Evolutionary conservation across 2,888 invertebrate species (phyloP).

Genomic region (Cheilosia vulpina): DNA sequence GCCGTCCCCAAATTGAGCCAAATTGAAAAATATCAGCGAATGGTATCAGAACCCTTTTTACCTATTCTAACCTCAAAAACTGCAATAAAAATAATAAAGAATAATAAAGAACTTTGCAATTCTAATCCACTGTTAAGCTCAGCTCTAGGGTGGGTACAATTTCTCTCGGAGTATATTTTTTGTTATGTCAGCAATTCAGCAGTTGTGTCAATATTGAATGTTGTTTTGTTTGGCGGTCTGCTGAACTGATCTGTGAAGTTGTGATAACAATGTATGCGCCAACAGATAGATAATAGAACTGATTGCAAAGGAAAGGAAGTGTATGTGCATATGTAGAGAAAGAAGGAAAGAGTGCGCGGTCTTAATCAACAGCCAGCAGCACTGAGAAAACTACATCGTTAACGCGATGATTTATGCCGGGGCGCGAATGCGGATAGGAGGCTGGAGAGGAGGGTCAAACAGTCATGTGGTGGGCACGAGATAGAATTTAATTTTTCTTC

Average conservation of each 20-base stretch:
- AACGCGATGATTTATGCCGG: conserved; percentile 18
- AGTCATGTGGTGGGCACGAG: conserved; percentile 44
- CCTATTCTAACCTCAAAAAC: no score
- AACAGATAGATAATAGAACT: conserved; percentile 56
- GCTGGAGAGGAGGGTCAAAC: conserved; percentile 42
- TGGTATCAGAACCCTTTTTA: no score
- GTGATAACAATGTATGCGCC: conserved; percentile 48
- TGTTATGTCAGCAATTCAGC: conserved; percentile 50
- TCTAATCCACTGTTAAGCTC: conserved; percentile 3
- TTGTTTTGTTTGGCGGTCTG: conserved; percentile 47
- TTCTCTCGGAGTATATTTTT: neutral
- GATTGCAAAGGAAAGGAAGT: conserved; percentile 48
- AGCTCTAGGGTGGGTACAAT: neutral
- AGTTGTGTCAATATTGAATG: conserved; percentile 58
- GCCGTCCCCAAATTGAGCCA: neutral
- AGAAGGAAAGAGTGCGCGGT: conserved; percentile 2
- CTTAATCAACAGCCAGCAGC: conserved; percentile 35
- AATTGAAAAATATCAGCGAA: no score
- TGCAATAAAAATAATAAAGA: neutral
- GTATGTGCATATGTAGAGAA: conserved; percentile 13
- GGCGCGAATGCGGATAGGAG: conserved; percentile 1
- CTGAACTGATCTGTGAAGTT: conserved; percentile 32
- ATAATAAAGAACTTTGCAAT: neutral
- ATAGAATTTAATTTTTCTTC: conserved; percentile 51
- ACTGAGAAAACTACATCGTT: conserved; percentile 34